Evolutionary conservation across 2,888 invertebrate genomes (phyloP), one percentile per base, ranked within the genome.

Genomic region (Euplagia quadripunctaria): DNA sequence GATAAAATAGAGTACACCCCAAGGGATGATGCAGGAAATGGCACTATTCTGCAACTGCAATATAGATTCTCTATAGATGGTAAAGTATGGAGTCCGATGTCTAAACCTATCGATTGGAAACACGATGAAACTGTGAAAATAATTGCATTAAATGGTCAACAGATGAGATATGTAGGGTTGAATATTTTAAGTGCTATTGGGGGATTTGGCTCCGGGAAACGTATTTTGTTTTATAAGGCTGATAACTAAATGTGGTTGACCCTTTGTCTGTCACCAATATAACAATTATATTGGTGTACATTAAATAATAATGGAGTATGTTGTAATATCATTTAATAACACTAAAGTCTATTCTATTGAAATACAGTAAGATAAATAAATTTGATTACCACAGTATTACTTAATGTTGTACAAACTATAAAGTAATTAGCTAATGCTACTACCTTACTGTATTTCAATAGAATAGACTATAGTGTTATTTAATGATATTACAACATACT

Each of bases 171-270:
- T 76, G 83, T 94, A 65, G 87, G 92, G 82, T 49, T 94, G 16
- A 82, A 86, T 67, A 84, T 93, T 70, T 79, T 92, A n/a, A 84
- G 91, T 16, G 86, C 90, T 9, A 82, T 93, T 46, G 92, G 91
- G 12, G 88, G 91, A 70, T 94, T 90, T 75, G 94, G 94, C 8
- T 93, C 94, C 0, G 95, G 94, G 5, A 89, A 82, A 81, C 87
- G 89, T 63, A 83, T 94, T 31, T 31, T 86, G 20, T 88, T 89
- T 77, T 86, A 79, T 82, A 90, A 89, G 77, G 85, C 82, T 76
- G 31, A 70, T 11, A 51, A 64, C 61, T 70, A n/a, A 51, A 17
- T 9, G 14, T 16, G 41, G 16, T 46, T 31, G 31, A 31, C 31
- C 31, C 31, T 31, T 31, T 31, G 31, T 31, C 31, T 31, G 9